A percentile compares a stretch with the other conserved stretches of the same genome.
phyloP scores from a whole-genome alignment of 1,140 invertebrate species.

The Lutraria rhynchaena region DNA sequence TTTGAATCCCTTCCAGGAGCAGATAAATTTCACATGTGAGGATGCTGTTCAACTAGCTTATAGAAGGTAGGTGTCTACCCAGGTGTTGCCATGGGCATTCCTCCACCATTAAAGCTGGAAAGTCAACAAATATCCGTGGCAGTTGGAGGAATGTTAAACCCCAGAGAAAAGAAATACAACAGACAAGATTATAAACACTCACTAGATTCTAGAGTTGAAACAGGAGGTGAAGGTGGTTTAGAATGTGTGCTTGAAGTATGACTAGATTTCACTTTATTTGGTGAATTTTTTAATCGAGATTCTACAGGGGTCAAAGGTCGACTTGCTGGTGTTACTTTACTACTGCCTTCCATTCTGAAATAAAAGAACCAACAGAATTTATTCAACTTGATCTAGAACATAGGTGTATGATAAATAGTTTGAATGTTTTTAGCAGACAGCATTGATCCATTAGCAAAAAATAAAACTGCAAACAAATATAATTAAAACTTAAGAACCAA shows the following conservation, averaged over 20 bases:
- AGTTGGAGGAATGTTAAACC: too few relatives aligned
- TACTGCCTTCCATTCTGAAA: conserved; percentile 73
- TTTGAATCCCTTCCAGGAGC: too few relatives aligned
- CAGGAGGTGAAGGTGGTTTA: conserved; percentile 60
- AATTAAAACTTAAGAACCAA: not conserved
- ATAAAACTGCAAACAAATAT: not conserved
- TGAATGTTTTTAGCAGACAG: not conserved
- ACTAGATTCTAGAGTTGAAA: not conserved
- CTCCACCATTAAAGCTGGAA: too few relatives aligned
- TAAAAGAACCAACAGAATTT: conserved; percentile 18
- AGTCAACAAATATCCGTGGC: too few relatives aligned
- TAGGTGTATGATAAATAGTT: not conserved
- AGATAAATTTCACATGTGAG: too few relatives aligned
- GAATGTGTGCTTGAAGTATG: conserved; percentile 58
- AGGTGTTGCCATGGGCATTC: too few relatives aligned
- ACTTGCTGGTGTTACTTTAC: conserved; percentile 60
- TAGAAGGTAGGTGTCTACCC: too few relatives aligned
- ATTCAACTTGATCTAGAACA: not conserved
- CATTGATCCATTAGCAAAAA: not conserved
- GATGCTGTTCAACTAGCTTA: too few relatives aligned
- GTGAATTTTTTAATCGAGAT: conserved; percentile 65
- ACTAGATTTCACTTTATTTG: conserved; percentile 59
- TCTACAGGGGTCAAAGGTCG: conserved; percentile 76
- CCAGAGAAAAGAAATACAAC: too few relatives aligned
- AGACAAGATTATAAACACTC: too few relatives aligned